Base-by-base conservation (phyloP, 2,888 invertebrate species). In the Panopea generosa region DNA sequence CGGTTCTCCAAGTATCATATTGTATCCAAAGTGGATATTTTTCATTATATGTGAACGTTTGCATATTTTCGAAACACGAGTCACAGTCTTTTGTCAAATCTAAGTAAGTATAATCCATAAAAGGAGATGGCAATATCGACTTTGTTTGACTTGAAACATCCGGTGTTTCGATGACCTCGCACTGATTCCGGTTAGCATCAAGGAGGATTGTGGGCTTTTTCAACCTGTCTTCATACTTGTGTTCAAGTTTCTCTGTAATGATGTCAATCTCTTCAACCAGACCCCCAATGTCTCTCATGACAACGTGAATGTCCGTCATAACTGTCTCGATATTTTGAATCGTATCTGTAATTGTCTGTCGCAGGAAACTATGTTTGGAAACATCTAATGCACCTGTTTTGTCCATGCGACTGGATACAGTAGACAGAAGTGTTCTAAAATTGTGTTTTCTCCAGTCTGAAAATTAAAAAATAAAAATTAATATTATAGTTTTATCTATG, bases 21-120 rank as follows among this genome's bases (percentile, higher is more conserved):
- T 80, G 80, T 18, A 80, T 80, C 80, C 80, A 80, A 2, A 80
- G 59, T 1, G 80, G 80, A 59, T 80, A 80, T 60, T 80, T 80
- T 33, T 66, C 76, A 40, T 73, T 77, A 43, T 53, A 80, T 16
- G 66, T 63, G 61, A 73, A 66, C 9, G n/a, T 60, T 14, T 53
- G 29, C 9, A 65, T n/a, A 55, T 70, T 65, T 29, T 62, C 55
- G 24, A 60, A 56, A 57, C 77, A 80, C 9, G 65, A 49, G 14
- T 67, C 67, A 50, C 77, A 77, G 4, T 70, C 69, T 22, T 73
- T 73, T 43, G 73, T 33, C 9, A 80, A 43, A 7, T 77, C 77
- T 18, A 80, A 40, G 49, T 67, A 80, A 14, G 77, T 74, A 52
- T 73, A 76, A 59, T 77, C 76, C 59, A 76, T 49, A 65, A 57